These are phyloP conservation scores for Parazoanthus darwini DNA, from an alignment of 92 coral and sea anemone species.

Conservation along the genomic window DNA sequence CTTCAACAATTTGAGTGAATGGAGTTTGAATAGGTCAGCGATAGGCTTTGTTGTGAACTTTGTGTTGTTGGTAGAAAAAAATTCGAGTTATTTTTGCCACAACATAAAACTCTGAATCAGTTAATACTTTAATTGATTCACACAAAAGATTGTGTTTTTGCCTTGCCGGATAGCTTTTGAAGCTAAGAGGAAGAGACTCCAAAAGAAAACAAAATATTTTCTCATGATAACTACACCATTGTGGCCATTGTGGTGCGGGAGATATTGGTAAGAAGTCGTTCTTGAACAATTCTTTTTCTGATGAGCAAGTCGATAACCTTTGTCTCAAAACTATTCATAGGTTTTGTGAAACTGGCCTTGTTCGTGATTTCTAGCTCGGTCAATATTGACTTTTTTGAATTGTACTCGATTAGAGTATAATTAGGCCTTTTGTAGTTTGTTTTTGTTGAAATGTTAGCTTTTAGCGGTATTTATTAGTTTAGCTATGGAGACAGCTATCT, in stretches of 20 bases:
- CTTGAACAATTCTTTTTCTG: neutral
- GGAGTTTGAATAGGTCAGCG: neutral
- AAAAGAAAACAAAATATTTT: neutral
- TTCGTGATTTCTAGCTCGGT: neutral
- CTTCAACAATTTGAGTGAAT: neutral
- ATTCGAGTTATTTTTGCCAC: conserved; percentile 24
- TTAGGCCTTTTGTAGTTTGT: conserved; percentile 6
- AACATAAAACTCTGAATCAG: neutral
- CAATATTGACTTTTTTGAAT: neutral
- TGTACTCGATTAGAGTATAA: neutral
- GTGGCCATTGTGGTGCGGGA: neutral
- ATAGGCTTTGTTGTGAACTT: conserved; percentile 9
- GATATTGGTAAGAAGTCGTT: neutral
- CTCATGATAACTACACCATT: neutral
- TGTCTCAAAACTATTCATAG: neutral
- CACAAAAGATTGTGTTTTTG: neutral
- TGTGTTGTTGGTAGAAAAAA: neutral
- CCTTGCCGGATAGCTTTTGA: neutral
- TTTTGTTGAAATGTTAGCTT: neutral
- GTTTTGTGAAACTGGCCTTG: neutral
- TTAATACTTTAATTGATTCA: conserved; percentile 3
- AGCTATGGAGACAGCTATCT: neutral
- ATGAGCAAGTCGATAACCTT: neutral
- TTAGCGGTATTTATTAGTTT: neutral
- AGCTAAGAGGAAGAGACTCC: neutral